Conservation (phyloP, 2,113 vertebrate genomes). For the Paradisaea rubra region DNA sequence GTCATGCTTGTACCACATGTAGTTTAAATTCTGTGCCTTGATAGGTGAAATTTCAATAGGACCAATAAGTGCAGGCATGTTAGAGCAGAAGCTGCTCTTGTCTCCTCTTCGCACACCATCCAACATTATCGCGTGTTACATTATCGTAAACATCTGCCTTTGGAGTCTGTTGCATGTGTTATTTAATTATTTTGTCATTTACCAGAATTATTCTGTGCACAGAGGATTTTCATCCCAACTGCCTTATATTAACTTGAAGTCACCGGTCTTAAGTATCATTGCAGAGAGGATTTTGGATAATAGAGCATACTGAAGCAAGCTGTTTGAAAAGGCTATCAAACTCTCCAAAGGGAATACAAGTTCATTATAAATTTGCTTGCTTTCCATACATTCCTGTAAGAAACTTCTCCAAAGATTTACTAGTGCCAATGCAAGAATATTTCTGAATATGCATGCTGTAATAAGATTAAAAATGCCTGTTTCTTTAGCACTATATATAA, state of each 20-base stretch:
- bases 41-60: not conserved
- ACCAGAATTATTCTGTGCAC: slow-evolving; percentile 27
- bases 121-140: not conserved
- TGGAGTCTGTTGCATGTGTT: slow-evolving; percentile 9
- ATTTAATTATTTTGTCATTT: slow-evolving; percentile 69
- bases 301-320: not conserved
- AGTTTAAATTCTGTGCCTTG: slow-evolving; percentile 46
- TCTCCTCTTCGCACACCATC: slow-evolving; percentile 12
- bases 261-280: slow-evolving; percentile 50
- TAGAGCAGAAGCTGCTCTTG: not conserved
- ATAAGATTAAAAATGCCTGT: not conserved
- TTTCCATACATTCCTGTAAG: not conserved
- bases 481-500: not conserved
- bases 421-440: not conserved
- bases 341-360: not conserved
- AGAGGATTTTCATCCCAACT: not conserved
- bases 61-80: not conserved
- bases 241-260: slow-evolving; percentile 33
- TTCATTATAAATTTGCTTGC: not conserved
- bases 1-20: not conserved
- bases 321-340: not conserved
- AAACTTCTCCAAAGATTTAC: not conserved
- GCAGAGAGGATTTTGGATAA: not conserved
- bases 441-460: not conserved
- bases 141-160: not conserved